These are phyloP conservation scores for Platyscelio sp. DNA, from an alignment of 2,888 invertebrate species.

Conservation along the genomic window DNA sequence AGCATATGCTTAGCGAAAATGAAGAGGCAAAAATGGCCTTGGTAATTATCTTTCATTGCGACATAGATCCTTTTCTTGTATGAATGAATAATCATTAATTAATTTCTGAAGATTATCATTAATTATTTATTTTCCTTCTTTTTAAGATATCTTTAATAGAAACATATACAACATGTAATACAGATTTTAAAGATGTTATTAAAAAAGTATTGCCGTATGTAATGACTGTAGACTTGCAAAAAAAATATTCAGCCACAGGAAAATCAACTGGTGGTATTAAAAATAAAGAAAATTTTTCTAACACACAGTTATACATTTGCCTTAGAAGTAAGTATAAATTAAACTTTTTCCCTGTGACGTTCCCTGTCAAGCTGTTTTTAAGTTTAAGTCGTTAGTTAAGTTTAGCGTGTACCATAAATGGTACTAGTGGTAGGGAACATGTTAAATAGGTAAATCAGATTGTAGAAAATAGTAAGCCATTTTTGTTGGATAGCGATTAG, in stretches of 20 bases:
- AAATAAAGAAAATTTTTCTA: constrained; percentile 13
- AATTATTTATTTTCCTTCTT: not conserved
- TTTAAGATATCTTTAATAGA: not conserved
- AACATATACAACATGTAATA: not conserved
- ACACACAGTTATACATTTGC: not conserved
- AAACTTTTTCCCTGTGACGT: too few species aligned
- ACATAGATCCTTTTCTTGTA: not conserved
- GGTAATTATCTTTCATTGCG: not conserved
- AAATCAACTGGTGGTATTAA: constrained; percentile 17
- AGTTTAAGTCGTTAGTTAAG: too few species aligned
- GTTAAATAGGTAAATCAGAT: too few species aligned
- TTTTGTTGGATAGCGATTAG: too few species aligned
- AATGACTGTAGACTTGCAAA: constrained; percentile 1
- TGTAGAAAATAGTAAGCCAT: too few species aligned
- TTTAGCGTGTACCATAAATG: too few species aligned
- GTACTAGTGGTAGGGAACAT: too few species aligned
- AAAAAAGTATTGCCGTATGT: constrained; percentile 2
- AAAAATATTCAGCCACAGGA: constrained; percentile 13
- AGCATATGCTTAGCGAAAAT: not conserved
- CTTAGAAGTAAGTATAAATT: constrained; percentile 6
- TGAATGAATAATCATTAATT: not conserved
- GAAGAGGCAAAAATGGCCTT: not conserved
- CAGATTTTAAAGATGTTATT: constrained; percentile 5
- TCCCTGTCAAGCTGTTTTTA: too few species aligned
- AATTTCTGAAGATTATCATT: not conserved